Percentiles rank a stretch among this genome's conserved stretches.
phyloP scores from a whole-genome alignment of 2,113 vertebrate genomes.

The Rissa tridactyla region DNA sequence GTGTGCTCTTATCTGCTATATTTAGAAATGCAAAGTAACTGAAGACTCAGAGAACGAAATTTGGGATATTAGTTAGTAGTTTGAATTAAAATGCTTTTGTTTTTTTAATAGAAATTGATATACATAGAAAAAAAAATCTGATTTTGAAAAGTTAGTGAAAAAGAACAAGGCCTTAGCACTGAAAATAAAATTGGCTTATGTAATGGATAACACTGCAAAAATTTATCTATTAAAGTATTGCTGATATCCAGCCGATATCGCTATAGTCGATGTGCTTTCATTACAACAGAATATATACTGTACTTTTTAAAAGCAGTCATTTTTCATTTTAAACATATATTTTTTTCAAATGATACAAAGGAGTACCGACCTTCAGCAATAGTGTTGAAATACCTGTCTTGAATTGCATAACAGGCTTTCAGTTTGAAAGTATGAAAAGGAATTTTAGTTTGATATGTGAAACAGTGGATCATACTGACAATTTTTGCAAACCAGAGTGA shows the following conservation, averaged over 20 bases:
- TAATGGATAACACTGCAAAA: not conserved
- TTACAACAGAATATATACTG: not conserved
- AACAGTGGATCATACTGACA: not conserved
- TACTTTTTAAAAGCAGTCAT: not conserved
- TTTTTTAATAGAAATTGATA: not conserved
- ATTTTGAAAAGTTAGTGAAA: not conserved
- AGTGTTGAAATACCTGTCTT: not conserved
- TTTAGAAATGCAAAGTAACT: constrained; percentile 23
- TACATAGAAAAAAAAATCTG: not conserved
- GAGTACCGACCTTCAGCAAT: not conserved
- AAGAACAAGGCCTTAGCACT: not conserved
- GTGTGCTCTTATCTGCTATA: constrained; percentile 26
- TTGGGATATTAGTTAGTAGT: not conserved
- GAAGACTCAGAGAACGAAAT: not conserved
- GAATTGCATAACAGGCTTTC: not conserved
- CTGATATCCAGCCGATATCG: not conserved
- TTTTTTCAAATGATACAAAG: not conserved
- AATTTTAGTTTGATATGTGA: not conserved
- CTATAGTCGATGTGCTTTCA: not conserved
- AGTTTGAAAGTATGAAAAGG: not conserved
- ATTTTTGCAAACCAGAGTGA: not conserved
- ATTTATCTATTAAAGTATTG: not conserved
- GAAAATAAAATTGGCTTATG: not conserved
- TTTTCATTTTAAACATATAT: not conserved
- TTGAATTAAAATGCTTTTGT: not conserved